Evolutionary conservation across 2,888 invertebrate genomes (phyloP).

Genomic region (Athalia cordata): DNA sequence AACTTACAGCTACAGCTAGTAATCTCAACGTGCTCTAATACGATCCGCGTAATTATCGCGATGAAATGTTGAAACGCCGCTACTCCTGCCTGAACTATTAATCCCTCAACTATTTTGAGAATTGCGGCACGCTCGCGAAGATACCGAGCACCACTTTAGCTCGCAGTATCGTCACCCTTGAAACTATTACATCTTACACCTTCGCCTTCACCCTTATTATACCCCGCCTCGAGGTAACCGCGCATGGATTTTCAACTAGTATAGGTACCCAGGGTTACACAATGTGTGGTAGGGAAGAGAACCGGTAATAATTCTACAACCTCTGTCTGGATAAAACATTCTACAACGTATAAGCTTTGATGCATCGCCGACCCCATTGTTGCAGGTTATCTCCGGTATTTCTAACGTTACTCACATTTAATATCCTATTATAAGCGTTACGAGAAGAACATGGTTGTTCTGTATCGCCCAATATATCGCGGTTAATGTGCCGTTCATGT

Average conservation of each 20-base stretch:
- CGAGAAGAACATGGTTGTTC: background rate
- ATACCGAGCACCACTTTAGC: background rate
- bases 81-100: conserved; percentile 5
- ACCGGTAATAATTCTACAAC: conserved; percentile 36
- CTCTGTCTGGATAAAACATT: conserved; percentile 43
- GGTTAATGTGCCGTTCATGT: background rate
- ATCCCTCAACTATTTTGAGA: conserved; percentile 16
- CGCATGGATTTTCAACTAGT: conserved; percentile 23
- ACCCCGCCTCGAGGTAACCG: background rate
- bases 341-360: conserved; percentile 31
- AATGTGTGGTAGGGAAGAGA: background rate
- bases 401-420: conserved; percentile 32
- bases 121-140: background rate
- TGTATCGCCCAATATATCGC: conserved; percentile 27
- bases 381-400: conserved; percentile 37
- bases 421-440: conserved; percentile 30
- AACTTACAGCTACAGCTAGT: background rate
- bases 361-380: conserved; percentile 27
- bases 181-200: background rate
- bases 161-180: background rate
- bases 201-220: background rate
- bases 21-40: conserved; percentile 2
- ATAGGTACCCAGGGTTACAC: background rate
- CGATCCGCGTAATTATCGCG: conserved; percentile 2
- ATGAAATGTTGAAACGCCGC: conserved; percentile 12